Conservation (phyloP, 2,797 vertebrate genomes). For the Anas georgica region DNA sequence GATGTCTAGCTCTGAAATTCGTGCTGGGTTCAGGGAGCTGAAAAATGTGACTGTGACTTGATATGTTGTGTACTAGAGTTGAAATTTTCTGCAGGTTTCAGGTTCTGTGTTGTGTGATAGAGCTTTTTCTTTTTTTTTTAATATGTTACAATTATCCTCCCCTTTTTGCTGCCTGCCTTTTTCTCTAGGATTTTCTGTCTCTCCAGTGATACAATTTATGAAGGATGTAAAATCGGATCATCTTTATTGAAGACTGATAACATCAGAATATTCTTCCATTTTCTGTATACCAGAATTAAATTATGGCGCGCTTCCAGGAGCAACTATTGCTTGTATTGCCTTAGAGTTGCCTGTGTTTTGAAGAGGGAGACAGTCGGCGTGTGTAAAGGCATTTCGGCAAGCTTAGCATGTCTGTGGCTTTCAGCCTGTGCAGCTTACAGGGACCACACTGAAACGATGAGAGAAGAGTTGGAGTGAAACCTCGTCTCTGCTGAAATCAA, state of each 20-base stretch:
- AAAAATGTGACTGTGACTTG: not conserved
- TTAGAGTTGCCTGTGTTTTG: not conserved
- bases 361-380: not conserved
- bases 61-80: not conserved
- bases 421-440: not conserved
- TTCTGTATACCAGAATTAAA: not conserved
- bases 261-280: not conserved
- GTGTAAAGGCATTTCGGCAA: not conserved
- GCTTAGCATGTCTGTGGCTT: not conserved
- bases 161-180: not conserved
- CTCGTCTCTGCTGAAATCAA: conserved; percentile 31
- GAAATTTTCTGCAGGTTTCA: not conserved
- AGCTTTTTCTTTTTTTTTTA: not conserved
- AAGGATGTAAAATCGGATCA: not conserved
- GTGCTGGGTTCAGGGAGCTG: not conserved
- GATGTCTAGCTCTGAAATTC: not conserved
- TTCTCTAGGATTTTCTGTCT: not conserved
- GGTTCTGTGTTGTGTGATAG: not conserved
- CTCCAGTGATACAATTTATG: not conserved
- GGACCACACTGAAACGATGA: not conserved
- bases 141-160: not conserved
- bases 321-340: not conserved
- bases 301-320: not conserved
- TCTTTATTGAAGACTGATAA: not conserved
- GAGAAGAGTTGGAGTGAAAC: not conserved